Conservation (phyloP, 2,797 vertebrate genomes). For the Neosalanx taihuensis region DNA sequence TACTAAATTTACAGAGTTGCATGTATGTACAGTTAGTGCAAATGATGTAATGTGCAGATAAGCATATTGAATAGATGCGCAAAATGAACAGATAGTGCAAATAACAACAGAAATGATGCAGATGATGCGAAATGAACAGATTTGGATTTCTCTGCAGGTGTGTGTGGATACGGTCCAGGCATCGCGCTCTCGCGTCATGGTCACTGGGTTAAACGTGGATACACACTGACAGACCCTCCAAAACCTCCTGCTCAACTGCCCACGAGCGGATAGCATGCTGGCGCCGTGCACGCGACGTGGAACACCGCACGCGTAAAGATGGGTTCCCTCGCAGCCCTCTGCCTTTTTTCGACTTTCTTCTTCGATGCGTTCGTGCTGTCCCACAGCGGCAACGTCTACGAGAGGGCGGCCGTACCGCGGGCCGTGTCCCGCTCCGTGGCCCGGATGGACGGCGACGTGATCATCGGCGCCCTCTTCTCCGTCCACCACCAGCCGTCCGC, state of each 20-base stretch:
- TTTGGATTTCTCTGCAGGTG: slow-evolving; percentile 49
- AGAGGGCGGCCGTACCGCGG: slow-evolving; percentile 73
- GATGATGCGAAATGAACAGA: too few relatives aligned
- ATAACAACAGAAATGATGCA: too few relatives aligned
- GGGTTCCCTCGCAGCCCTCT: slow-evolving; percentile 74
- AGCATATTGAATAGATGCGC: too few relatives aligned
- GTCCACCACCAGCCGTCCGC: slow-evolving; percentile 97
- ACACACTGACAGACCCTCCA: slow-evolving; percentile 39
- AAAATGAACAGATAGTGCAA: too few relatives aligned
- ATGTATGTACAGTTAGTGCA: too few relatives aligned
- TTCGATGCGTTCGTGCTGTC: slow-evolving; percentile 74
- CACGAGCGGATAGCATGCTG: slow-evolving; percentile 64
- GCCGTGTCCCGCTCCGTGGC: slow-evolving; percentile 88
- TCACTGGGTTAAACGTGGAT: slow-evolving; percentile 61
- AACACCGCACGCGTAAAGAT: slow-evolving; percentile 82
- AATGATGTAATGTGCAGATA: too few relatives aligned
- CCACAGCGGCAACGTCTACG: slow-evolving; percentile 68
- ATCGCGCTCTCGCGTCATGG: slow-evolving; percentile 49
- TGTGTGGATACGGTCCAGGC: slow-evolving; percentile 46
- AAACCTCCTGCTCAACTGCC: slow-evolving; percentile 25
- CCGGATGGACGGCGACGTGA: slow-evolving; percentile 96
- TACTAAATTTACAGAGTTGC: too few relatives aligned
- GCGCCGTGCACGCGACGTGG: slow-evolving; percentile 65
- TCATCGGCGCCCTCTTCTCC: slow-evolving; percentile 97
- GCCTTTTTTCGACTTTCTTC: slow-evolving; percentile 68